Evolutionary conservation across 2,797 vertebrate species (phyloP).

Genomic region (Gymnothorax javanicus): DNA sequence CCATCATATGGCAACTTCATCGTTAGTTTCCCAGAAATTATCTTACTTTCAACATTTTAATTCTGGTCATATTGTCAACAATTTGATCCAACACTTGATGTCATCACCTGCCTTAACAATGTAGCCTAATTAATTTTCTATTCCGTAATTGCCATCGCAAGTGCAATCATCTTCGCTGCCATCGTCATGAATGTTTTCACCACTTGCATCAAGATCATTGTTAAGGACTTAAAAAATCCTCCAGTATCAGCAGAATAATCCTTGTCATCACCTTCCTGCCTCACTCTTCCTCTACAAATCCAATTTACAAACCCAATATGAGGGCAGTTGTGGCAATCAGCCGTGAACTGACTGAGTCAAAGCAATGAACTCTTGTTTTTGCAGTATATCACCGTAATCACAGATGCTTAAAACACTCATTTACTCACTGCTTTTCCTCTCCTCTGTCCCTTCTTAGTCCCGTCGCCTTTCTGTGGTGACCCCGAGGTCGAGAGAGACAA

Average conservation of each 20-base stretch:
- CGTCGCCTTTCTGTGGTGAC: constrained; percentile 66
- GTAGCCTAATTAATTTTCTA: not conserved
- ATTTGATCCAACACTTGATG: not conserved
- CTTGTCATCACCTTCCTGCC: too few species aligned
- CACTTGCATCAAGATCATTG: not conserved
- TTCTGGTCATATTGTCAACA: too few species aligned
- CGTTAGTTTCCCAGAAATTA: not conserved
- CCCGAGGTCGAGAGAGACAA: constrained; percentile 71
- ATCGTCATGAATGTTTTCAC: not conserved
- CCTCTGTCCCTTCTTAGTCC: constrained; percentile 39
- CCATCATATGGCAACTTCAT: not conserved
- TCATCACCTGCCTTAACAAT: not conserved
- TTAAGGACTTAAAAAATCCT: too few species aligned
- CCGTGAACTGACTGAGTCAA: not conserved
- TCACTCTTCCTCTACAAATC: not conserved
- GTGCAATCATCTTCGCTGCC: not conserved
- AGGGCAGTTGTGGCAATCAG: not conserved
- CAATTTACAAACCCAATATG: not conserved
- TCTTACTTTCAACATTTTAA: not conserved
- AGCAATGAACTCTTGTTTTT: not conserved
- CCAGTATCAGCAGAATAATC: too few species aligned
- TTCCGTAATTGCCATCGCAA: not conserved
- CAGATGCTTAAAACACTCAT: not conserved
- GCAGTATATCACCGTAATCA: not conserved
- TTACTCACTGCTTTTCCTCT: constrained; percentile 24